These are phyloP conservation scores for Drosophila algonquin DNA, from an alignment of 2,888 invertebrate species.

Conservation along the genomic window DNA sequence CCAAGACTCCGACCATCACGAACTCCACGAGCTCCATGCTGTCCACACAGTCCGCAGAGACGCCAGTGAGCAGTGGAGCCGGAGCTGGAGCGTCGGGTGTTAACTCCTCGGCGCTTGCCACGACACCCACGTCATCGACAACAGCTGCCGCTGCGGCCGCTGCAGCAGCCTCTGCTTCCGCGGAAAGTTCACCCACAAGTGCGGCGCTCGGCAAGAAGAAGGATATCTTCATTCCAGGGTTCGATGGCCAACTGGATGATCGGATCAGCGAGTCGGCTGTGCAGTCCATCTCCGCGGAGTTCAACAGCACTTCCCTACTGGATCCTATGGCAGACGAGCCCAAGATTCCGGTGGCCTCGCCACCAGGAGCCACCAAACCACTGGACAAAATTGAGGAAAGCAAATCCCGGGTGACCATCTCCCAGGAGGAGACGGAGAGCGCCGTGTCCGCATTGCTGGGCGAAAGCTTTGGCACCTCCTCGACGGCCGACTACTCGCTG, in stretches of 20 bases:
- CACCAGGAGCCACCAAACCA: conserved; percentile 83
- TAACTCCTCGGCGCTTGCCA: conserved; percentile 77
- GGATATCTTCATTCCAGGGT: conserved; percentile 88
- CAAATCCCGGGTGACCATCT: conserved; percentile 91
- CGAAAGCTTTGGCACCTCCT: conserved; percentile 91
- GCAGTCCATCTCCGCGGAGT: conserved; percentile 89
- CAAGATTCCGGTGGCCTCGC: conserved; percentile 83
- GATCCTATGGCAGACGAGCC: conserved; percentile 83
- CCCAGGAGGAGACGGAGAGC: conserved; percentile 96
- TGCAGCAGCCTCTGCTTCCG: conserved; percentile 35
- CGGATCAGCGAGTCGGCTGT: conserved; percentile 91
- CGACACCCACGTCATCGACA: conserved; percentile 68
- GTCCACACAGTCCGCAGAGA: conserved; percentile 64
- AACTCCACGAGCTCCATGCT: conserved; percentile 53
- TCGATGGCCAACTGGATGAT: conserved; percentile 88
- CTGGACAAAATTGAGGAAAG: conserved; percentile 87
- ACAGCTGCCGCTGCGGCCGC: conserved; percentile 39
- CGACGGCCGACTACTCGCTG: conserved; percentile 85
- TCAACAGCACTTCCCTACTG: conserved; percentile 82
- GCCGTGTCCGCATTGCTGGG: conserved; percentile 94
- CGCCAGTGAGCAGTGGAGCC: conserved; percentile 52
- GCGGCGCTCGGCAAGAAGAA: conserved; percentile 82
- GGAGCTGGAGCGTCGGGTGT: conserved; percentile 6
- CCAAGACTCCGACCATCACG: conserved; percentile 85
- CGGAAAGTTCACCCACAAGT: conserved; percentile 54